Evolutionary conservation across 2,113 vertebrate genomes (phyloP).

Genomic region (Dasypus novemcinctus): DNA sequence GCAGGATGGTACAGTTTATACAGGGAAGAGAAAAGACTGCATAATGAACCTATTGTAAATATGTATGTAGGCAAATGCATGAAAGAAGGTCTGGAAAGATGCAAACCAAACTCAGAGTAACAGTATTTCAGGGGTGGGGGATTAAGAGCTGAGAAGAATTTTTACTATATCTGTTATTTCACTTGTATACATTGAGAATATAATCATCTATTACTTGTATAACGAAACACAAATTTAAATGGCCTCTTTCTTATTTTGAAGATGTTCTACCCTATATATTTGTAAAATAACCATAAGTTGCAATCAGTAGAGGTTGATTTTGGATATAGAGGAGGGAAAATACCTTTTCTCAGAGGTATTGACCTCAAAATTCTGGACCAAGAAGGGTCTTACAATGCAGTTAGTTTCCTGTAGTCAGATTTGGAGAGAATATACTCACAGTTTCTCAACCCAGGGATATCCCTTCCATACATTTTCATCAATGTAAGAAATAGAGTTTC

Average conservation of each 20-base stretch:
- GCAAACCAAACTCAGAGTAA: too few relatives aligned
- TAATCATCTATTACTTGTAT: neutral
- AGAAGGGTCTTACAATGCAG: neutral
- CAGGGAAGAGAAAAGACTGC: neutral
- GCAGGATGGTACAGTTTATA: neutral
- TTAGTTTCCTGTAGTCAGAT: neutral
- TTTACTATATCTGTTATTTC: neutral
- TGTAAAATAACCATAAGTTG: neutral
- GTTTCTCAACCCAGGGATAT: conserved; percentile 73
- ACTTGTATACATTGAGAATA: neutral
- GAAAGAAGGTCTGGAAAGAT: too few relatives aligned
- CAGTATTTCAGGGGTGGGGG: neutral
- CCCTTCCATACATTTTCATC: conserved; percentile 54
- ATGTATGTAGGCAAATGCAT: too few relatives aligned
- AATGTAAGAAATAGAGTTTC: conserved; percentile 70
- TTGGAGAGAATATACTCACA: conserved; percentile 72
- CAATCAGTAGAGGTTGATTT: neutral
- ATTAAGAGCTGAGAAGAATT: neutral
- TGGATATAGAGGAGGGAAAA: neutral
- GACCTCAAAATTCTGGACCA: neutral
- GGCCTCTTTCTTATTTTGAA: neutral
- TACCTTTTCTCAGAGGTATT: neutral
- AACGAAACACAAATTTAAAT: neutral
- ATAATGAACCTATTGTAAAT: too few relatives aligned
- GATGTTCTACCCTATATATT: neutral